Evolutionary conservation across 2,113 vertebrate species (phyloP).

Genomic region (Oryzias celebensis): DNA sequence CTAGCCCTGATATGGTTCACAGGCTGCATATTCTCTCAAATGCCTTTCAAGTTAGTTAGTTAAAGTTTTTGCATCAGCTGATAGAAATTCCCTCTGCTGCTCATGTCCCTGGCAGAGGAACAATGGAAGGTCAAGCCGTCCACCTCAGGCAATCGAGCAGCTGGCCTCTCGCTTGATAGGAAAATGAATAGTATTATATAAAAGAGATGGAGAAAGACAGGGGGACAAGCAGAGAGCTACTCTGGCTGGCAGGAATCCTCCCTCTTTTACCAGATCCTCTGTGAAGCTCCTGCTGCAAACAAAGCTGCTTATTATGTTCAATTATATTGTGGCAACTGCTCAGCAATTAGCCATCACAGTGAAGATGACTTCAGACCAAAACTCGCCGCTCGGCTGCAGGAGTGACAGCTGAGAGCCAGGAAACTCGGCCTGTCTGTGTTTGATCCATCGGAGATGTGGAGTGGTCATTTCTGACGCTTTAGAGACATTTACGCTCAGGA

Average conservation of each 20-base stretch:
- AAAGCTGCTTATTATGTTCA: conserved; percentile 51
- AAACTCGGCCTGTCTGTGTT: too few species aligned
- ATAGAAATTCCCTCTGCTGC: conserved; percentile 36
- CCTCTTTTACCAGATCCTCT: conserved; percentile 29
- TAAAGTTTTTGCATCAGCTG: conserved; percentile 15
- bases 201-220: conserved; percentile 3
- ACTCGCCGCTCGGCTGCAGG: too few species aligned
- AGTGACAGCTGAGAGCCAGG: too few species aligned
- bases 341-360: conserved; percentile 58
- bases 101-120: conserved; percentile 30
- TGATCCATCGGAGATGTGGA: too few species aligned
- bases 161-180: conserved; percentile 41
- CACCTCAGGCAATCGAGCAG: conserved; percentile 36
- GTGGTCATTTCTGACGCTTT: too few species aligned
- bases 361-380: conserved; percentile 28
- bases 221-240: background rate
- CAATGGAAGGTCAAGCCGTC: conserved; percentile 63
- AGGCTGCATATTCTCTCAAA: conserved; percentile 43
- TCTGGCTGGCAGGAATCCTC: conserved; percentile 20
- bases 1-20: conserved; percentile 30
- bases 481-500: too few species aligned
- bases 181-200: conserved; percentile 11
- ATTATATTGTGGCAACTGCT: conserved; percentile 40
- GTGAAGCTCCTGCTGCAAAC: conserved; percentile 43
- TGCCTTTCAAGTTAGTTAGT: conserved; percentile 51